Evolutionary conservation across 2,888 invertebrate species (phyloP).

Genomic region (Megalurothrips usitatus): DNA sequence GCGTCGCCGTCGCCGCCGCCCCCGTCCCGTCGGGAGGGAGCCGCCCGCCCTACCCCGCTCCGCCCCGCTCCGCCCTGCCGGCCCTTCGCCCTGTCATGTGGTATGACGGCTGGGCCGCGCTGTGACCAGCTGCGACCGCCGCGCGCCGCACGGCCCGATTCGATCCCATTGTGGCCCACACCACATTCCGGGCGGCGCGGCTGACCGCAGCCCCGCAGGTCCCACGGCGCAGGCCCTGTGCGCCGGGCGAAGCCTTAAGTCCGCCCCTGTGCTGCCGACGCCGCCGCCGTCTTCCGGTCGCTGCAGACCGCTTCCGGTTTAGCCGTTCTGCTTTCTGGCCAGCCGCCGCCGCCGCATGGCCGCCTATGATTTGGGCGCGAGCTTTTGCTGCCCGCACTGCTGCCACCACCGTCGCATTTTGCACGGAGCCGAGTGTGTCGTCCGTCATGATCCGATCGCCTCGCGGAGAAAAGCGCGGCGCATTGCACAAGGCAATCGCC

Average conservation of each 20-base stretch:
- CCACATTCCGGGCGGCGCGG: not conserved
- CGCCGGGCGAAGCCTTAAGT: not conserved
- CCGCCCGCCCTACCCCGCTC: too few relatives aligned
- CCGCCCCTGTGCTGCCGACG: not conserved
- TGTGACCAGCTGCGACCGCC: not conserved
- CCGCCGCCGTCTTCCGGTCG: not conserved
- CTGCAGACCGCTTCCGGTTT: not conserved
- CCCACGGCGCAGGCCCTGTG: not conserved
- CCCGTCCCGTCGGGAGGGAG: too few relatives aligned
- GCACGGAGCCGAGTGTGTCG: too few relatives aligned
- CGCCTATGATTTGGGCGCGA: not conserved
- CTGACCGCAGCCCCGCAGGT: not conserved
- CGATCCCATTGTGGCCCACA: not conserved
- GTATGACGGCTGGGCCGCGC: not conserved
- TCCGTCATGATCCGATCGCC: not conserved
- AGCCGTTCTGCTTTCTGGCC: conserved; percentile 19
- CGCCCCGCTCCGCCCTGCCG: too few relatives aligned
- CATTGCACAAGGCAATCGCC: too few relatives aligned
- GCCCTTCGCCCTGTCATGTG: not conserved
- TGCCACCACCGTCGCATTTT: not conserved
- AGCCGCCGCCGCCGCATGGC: not conserved
- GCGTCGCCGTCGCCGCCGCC: too few relatives aligned
- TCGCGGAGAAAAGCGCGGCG: not conserved
- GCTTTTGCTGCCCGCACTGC: not conserved
- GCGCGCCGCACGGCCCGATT: not conserved